A percentile compares a stretch with the other conserved stretches of the same genome.
These are phyloP conservation scores for Ornithorhynchus anatinus DNA, from an alignment of 2,113 vertebrate genomes.

Conservation along the genomic window DNA sequence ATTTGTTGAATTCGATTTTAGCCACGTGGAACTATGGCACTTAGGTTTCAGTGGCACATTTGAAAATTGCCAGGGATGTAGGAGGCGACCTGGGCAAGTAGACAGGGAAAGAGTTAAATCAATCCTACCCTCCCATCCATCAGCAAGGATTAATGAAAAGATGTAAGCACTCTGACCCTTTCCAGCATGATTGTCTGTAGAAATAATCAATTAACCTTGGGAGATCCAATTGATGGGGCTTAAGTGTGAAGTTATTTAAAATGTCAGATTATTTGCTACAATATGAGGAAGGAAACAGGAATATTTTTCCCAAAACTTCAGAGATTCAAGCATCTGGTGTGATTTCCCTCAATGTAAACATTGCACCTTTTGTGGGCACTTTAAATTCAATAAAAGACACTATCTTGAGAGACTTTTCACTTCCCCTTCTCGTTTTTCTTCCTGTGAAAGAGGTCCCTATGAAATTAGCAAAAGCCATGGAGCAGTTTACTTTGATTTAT, in stretches of 20 bases:
- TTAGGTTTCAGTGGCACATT: background rate
- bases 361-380: conserved; percentile 60
- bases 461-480: conserved; percentile 51
- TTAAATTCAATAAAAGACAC: conserved; percentile 65
- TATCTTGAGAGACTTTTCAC: conserved; percentile 57
- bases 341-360: conserved; percentile 68
- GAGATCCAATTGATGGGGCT: conserved; percentile 71
- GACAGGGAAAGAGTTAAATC: conserved; percentile 48
- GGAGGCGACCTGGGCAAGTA: conserved; percentile 24
- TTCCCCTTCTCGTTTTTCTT: conserved; percentile 53
- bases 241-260: conserved; percentile 73
- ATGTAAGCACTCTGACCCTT: conserved; percentile 68
- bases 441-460: conserved; percentile 49
- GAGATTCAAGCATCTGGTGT: conserved; percentile 65
- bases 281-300: conserved; percentile 59
- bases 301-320: conserved; percentile 63
- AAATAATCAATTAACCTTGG: conserved; percentile 80
- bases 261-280: conserved; percentile 68
- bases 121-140: conserved; percentile 53
- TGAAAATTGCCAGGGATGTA: background rate
- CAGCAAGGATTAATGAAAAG: conserved; percentile 70
- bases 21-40: rapidly evolving
- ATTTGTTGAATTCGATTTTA: rapidly evolving
- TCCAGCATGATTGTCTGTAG: conserved; percentile 69
- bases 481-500: conserved; percentile 63